Percentiles rank a stretch among this genome's conserved stretches.
phyloP scores from a whole-genome alignment of 1,140 invertebrate genomes.

The Globodera rostochiensis region DNA sequence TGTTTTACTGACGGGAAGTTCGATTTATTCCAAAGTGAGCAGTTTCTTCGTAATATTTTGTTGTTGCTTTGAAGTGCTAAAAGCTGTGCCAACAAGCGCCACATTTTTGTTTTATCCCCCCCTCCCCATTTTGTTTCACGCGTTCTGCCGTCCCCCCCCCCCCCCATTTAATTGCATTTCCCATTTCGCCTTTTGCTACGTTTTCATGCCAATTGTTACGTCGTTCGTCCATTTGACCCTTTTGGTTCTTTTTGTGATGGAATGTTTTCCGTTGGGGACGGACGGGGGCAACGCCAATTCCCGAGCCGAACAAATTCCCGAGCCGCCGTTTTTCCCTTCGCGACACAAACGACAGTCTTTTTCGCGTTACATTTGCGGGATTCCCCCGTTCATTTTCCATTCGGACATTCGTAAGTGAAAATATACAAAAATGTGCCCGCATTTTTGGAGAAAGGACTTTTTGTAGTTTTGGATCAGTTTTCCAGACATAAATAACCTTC shows the following conservation, averaged over 20 bases:
- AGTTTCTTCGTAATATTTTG: no score
- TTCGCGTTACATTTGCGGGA: constrained; percentile 28
- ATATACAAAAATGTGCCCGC: neutral
- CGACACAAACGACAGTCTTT: constrained; percentile 13
- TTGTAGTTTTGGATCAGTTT: no score
- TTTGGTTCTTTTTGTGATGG: neutral
- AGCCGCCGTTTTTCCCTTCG: neutral
- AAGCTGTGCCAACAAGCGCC: neutral
- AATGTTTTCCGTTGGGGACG: neutral
- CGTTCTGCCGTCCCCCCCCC: no score
- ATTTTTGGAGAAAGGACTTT: no score
- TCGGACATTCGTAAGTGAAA: constrained; percentile 22
- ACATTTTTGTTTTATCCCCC: neutral
- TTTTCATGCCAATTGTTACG: neutral
- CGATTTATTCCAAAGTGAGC: no score
- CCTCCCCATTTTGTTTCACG: neutral
- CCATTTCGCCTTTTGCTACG: neutral
- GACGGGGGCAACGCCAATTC: neutral
- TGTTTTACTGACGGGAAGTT: no score
- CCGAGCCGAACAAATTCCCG: neutral
- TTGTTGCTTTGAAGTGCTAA: neutral
- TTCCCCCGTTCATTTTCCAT: constrained; percentile 27
- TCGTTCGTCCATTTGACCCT: neutral
- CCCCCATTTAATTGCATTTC: neutral
- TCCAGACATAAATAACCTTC: neutral